Conservation (phyloP, 1,140 invertebrate genomes). For the Epicauta chinensis region DNA sequence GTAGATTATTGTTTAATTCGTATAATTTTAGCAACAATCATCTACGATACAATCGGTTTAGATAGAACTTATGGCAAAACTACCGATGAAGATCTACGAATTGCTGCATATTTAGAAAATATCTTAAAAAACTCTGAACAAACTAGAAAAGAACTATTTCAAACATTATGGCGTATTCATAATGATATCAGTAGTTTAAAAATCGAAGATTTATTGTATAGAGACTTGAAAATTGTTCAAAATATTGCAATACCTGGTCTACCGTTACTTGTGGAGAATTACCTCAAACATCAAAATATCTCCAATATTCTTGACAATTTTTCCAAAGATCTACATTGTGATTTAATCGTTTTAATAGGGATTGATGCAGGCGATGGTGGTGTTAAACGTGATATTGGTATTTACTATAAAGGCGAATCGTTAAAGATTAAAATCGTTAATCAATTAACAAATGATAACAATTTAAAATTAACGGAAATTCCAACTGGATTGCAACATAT, state of each 20-base stretch:
- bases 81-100: constrained; percentile 53
- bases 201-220: constrained; percentile 43
- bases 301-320: constrained; percentile 45
- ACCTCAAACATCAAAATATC: constrained; percentile 43
- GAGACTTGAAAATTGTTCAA: constrained; percentile 45
- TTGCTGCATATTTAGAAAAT: constrained; percentile 47
- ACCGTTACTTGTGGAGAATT: constrained; percentile 48
- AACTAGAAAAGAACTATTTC: constrained; percentile 35
- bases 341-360: constrained; percentile 46
- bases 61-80: constrained; percentile 53
- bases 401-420: constrained; percentile 40
- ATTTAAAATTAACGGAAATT: constrained; percentile 34
- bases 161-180: constrained; percentile 37
- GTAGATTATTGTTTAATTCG: background rate
- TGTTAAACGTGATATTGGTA: constrained; percentile 48
- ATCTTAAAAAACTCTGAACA: constrained; percentile 34
- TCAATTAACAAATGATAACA: constrained; percentile 26
- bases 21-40: constrained; percentile 57
- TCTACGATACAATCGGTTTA: constrained; percentile 68
- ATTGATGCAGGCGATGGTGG: constrained; percentile 41
- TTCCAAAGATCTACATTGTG: constrained; percentile 38
- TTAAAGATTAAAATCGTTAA: constrained; percentile 21
- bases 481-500: constrained; percentile 33
- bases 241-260: constrained; percentile 44
- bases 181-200: constrained; percentile 42